Evolutionary conservation across 2,113 vertebrate genomes (phyloP).

Genomic region (Solenodon paradoxus): DNA sequence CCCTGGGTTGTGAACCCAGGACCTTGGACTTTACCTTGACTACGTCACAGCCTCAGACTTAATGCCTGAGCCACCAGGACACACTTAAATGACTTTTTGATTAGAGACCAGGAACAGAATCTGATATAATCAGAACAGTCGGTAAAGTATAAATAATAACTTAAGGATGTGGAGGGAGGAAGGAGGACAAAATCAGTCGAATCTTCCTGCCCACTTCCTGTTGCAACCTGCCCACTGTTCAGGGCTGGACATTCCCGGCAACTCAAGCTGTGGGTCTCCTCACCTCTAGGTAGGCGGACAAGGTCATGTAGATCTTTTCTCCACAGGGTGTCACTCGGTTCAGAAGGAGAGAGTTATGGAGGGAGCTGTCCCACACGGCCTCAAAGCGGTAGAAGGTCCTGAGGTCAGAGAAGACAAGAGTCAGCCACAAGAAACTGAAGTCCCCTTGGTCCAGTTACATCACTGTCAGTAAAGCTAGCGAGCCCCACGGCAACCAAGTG

Average conservation of each 20-base stretch:
- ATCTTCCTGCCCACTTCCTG: neutral
- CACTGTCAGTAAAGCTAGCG: neutral
- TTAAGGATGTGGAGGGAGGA: neutral
- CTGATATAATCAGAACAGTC: neutral
- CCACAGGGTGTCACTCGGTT: conserved; percentile 96
- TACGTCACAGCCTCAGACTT: no score
- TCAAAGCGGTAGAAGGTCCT: conserved; percentile 98
- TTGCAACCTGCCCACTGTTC: neutral
- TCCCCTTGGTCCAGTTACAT: neutral
- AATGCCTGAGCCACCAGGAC: no score
- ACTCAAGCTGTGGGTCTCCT: conserved; percentile 41
- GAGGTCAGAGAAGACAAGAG: conserved; percentile 24
- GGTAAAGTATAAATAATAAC: neutral
- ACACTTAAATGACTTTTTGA: neutral
- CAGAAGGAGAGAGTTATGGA: conserved; percentile 97
- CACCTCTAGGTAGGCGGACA: conserved; percentile 98
- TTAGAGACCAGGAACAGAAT: neutral
- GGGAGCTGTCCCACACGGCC: conserved; percentile 98
- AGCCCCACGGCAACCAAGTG: no score
- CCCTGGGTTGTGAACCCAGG: no score
- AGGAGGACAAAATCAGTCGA: neutral
- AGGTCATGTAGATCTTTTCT: conserved; percentile 98
- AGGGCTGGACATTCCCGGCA: neutral
- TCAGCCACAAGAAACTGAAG: neutral
- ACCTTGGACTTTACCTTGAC: no score